These are phyloP conservation scores for Drosophila mercatorum DNA, from an alignment of 2,888 invertebrate species.

Conservation along the genomic window DNA sequence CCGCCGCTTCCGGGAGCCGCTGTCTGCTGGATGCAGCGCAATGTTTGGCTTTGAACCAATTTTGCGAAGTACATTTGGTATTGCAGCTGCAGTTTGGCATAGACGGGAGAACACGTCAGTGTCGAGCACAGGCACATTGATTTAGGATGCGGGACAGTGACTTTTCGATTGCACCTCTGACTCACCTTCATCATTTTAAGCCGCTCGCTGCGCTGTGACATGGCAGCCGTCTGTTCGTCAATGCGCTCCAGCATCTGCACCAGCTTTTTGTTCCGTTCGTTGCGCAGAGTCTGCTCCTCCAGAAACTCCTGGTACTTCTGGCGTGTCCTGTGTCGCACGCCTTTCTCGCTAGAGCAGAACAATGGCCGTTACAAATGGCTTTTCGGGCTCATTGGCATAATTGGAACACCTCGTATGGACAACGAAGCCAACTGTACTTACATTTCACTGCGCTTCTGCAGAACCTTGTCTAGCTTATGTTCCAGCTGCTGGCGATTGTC, in stretches of 20 bases:
- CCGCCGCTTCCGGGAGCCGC: conserved; percentile 34
- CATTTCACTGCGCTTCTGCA: conserved; percentile 86
- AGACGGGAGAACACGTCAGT: not conserved
- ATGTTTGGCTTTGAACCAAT: conserved; percentile 82
- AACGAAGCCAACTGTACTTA: conserved; percentile 79
- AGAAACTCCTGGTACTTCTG: conserved; percentile 84
- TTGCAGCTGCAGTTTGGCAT: conserved; percentile 74
- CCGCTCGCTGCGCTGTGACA: conserved; percentile 87
- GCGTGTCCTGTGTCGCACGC: conserved; percentile 76
- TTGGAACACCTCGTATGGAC: too few relatives aligned
- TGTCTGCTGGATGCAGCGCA: conserved; percentile 79
- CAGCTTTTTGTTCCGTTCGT: conserved; percentile 87
- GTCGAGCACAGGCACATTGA: conserved; percentile 13
- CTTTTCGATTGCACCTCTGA: conserved; percentile 19
- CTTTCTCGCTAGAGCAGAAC: conserved; percentile 72
- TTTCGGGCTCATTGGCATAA: not conserved
- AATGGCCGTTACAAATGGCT: not conserved
- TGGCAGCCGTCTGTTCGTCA: conserved; percentile 86
- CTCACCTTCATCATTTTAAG: conserved; percentile 86
- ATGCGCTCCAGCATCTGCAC: conserved; percentile 86
- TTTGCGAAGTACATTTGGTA: conserved; percentile 84
- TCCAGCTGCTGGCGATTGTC: conserved; percentile 86
- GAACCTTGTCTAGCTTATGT: conserved; percentile 86
- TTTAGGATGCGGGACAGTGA: conserved; percentile 14
- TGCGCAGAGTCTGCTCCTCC: conserved; percentile 87